Evolutionary conservation across 2,888 invertebrate species (phyloP), one percentile per base, ranked within the genome.

Genomic region (Iselma pallidipennis): DNA sequence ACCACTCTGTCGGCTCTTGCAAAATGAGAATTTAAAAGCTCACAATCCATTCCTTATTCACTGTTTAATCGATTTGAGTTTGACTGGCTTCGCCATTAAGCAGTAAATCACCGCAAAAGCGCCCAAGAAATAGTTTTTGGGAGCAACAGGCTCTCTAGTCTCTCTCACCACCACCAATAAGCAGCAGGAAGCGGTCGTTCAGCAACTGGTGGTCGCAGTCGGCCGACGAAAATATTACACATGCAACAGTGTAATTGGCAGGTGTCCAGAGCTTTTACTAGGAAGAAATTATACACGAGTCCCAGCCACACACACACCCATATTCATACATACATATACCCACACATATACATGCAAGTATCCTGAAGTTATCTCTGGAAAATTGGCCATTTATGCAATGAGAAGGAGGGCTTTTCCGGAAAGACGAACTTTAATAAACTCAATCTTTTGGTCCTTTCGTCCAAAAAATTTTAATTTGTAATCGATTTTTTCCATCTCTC

Each of bases 201-300:
- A 71, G 73, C 73, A 73, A 73, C 73, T 71, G 66, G 73, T 73
- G 72, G 72, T 66, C 61, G 66, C 59, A 63, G 61, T 51, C 65
- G 64, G 63, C 69, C 68, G 66, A 70, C 68, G 74, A 78, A 79
- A 78, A 77, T 78, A 78, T 79, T 76, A 78, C 78, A 76, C 79
- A 79, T 80, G 80, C 80, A 80, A 78, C 78, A 80, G 75, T 62
- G 73, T 80, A 80, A 81, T 80, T 81, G 80, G 80, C 81, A 79
- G 77, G 76, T 76, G 72, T 74, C 76, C 76, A 76, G 63, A 49
- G 63, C 50, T 56, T 63, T 55, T 50, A 16, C 33, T 25, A 23
- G 12, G 23, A 0, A 5, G 23, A 45, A 45, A 45, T 23, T 45
- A 54, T 14, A 37, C 37, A 54, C 23, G 9, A 21, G 4, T 53